Evolutionary conservation across 2,888 invertebrate genomes (phyloP).

Genomic region (Harpagoxenus sublaevis): DNA sequence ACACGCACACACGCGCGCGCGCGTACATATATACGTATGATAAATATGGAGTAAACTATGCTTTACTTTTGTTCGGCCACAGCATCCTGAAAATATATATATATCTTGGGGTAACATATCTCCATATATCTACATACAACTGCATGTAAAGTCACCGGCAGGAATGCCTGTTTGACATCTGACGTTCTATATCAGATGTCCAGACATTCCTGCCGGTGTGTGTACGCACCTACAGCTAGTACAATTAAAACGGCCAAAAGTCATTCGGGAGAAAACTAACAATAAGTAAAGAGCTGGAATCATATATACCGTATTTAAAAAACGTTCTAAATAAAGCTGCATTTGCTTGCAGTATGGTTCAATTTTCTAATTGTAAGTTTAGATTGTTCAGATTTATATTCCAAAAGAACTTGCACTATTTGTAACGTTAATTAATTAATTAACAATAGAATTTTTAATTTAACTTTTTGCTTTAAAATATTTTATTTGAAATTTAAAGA

Average conservation of each 20-base stretch:
- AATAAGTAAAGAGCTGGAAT: slow-evolving; percentile 44
- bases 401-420: neutral
- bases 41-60: slow-evolving; percentile 28
- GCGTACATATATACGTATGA: neutral
- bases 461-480: neutral
- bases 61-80: slow-evolving; percentile 48
- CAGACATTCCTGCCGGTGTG: too few species aligned
- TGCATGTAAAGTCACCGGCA: neutral
- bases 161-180: too few species aligned
- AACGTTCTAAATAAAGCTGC: slow-evolving; percentile 19
- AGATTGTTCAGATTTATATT: neutral
- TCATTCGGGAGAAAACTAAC: neutral
- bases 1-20: too few species aligned
- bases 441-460: neutral
- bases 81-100: neutral
- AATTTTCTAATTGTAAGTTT: neutral
- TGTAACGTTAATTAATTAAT: neutral
- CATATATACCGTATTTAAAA: slow-evolving; percentile 57
- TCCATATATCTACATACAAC: neutral
- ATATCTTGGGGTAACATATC: neutral
- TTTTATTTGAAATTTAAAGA: neutral
- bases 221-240: slow-evolving; percentile 6
- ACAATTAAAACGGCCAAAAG: slow-evolving; percentile 52
- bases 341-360: slow-evolving; percentile 4
- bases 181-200: too few species aligned